Conservation (phyloP, 2,113 vertebrate species). For the Porphyrio hochstetteri region DNA sequence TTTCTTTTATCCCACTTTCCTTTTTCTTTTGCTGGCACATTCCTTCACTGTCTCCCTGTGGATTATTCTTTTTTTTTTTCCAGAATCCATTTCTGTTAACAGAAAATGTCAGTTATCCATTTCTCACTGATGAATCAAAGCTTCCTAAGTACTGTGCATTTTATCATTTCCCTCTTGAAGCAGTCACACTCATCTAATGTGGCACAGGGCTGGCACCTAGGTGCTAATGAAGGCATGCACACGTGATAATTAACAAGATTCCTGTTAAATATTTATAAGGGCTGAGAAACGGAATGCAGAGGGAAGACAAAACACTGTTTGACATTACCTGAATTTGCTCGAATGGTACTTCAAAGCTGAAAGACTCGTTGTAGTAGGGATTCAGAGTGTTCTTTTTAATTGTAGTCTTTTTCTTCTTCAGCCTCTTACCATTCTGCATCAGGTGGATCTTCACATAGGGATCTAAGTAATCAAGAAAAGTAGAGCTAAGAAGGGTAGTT, state of each 20-base stretch:
- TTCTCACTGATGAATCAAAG: slow-evolving; percentile 50
- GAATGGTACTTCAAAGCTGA: slow-evolving; percentile 99
- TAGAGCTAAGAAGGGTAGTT: background rate
- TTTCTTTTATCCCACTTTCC: slow-evolving; percentile 8
- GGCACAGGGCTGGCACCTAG: slow-evolving; percentile 15
- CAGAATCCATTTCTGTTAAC: slow-evolving; percentile 39
- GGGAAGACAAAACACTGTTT: slow-evolving; percentile 40
- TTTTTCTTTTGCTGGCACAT: background rate
- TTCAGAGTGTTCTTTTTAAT: slow-evolving; percentile 99
- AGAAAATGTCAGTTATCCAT: slow-evolving; percentile 39
- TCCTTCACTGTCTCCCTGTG: background rate
- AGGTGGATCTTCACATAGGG: slow-evolving; percentile 98
- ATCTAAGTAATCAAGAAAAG: slow-evolving; percentile 78
- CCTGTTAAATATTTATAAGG: slow-evolving; percentile 48
- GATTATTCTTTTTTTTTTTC: slow-evolving; percentile 1
- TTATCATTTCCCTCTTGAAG: slow-evolving; percentile 50
- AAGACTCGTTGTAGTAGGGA: slow-evolving; percentile 99
- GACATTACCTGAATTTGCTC: slow-evolving; percentile 98
- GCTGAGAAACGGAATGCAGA: slow-evolving; percentile 36
- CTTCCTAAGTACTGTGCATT: slow-evolving; percentile 7
- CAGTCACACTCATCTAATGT: slow-evolving; percentile 39
- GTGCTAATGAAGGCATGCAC: slow-evolving; percentile 58
- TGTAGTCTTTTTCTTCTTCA: slow-evolving; percentile 99
- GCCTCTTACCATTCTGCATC: slow-evolving; percentile 98
- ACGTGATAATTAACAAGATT: slow-evolving; percentile 48